Evolutionary conservation across 2,113 vertebrate species (phyloP).

Genomic region (Dryoscopus gambensis): DNA sequence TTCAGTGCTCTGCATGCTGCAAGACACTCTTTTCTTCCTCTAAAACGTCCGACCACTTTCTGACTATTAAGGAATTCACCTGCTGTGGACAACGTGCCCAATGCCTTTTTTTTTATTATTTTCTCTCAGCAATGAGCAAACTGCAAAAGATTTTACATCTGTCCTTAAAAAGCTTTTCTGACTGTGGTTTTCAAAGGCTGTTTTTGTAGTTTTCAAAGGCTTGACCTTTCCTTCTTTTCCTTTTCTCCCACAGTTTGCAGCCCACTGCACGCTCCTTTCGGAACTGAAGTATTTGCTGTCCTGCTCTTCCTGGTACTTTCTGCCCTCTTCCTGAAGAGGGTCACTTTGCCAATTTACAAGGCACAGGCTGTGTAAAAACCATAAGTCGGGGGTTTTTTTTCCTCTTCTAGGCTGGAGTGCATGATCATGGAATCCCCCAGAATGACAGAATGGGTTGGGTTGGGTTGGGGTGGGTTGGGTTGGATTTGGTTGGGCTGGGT

Average conservation of each 20-base stretch:
- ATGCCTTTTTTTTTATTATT: background rate
- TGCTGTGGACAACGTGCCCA: background rate
- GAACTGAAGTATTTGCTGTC: background rate
- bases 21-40: background rate
- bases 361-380: background rate
- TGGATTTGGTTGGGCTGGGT: fast-evolving
- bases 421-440: background rate
- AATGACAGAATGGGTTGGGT: background rate
- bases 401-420: background rate
- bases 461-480: background rate
- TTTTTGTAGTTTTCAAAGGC: background rate
- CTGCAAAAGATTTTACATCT: background rate
- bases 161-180: background rate
- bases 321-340: background rate
- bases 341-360: background rate
- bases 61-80: background rate
- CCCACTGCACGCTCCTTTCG: background rate
- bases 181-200: background rate
- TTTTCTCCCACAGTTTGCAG: background rate
- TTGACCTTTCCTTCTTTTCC: background rate
- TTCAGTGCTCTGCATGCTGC: background rate
- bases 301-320: background rate
- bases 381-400: fast-evolving
- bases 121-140: background rate
- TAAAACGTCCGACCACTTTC: background rate